These are phyloP conservation scores for Catocala fraxini DNA, from an alignment of 2,888 invertebrate species.

Conservation along the genomic window DNA sequence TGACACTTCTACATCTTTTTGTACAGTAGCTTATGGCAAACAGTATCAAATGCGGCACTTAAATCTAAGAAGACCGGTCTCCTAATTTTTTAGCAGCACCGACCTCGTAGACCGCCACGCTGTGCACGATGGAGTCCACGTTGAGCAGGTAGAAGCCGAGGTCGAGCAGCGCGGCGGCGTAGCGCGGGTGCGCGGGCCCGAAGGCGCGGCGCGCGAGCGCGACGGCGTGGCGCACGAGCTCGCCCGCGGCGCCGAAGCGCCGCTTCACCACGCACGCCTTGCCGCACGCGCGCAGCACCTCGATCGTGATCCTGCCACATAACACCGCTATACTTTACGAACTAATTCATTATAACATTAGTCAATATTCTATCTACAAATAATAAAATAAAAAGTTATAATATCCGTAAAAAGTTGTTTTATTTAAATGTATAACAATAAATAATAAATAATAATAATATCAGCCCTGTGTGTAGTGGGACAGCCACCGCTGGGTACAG, in stretches of 20 bases:
- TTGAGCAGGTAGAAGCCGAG: constrained; percentile 97
- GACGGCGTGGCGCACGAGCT: constrained; percentile 94
- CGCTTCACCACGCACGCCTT: constrained; percentile 97
- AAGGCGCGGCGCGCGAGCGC: constrained; percentile 89
- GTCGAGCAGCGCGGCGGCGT: constrained; percentile 94
- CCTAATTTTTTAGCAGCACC: background rate
- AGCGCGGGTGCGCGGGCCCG: constrained; percentile 92
- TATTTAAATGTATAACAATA: no score
- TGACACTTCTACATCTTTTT: no score
- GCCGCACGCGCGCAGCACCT: constrained; percentile 94
- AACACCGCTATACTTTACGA: constrained; percentile 13
- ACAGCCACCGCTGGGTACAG: no score
- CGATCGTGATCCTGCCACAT: constrained; percentile 89
- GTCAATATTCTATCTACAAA: no score
- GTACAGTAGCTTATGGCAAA: no score
- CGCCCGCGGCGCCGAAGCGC: constrained; percentile 93
- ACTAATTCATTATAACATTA: no score
- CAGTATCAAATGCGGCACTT: no score
- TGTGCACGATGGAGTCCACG: constrained; percentile 94
- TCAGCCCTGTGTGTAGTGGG: no score
- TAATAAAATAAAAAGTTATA: no score
- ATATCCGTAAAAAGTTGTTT: no score
- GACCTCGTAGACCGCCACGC: constrained; percentile 95
- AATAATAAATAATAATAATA: no score
- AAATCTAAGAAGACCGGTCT: no score